phyloP scores from a whole-genome alignment of 1,140 invertebrate species.

The Apis florea region DNA sequence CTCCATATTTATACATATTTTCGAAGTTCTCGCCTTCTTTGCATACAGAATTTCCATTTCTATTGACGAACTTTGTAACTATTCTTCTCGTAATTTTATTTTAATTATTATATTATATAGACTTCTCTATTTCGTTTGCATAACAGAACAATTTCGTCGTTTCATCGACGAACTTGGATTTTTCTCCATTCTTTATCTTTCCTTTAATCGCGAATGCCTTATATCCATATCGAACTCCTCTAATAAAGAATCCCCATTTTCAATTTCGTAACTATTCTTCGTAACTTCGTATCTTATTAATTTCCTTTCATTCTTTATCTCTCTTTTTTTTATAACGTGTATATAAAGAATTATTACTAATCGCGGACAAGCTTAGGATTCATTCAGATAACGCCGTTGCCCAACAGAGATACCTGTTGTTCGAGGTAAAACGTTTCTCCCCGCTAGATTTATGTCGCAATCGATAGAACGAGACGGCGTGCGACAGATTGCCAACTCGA shows the following conservation, averaged over 20 bases:
- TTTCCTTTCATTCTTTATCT: too few relatives aligned
- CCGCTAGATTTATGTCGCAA: conserved; percentile 31
- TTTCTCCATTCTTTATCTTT: too few relatives aligned
- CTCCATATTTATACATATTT: background rate
- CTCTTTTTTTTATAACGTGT: too few relatives aligned
- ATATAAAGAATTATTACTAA: background rate
- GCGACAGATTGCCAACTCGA: conserved; percentile 12
- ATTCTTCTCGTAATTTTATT: background rate
- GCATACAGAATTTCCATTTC: background rate
- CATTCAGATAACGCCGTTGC: background rate
- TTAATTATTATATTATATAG: background rate
- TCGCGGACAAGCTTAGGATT: background rate
- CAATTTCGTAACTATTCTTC: too few relatives aligned
- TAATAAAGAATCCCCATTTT: too few relatives aligned
- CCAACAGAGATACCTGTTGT: conserved; percentile 11
- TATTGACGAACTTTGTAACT: background rate
- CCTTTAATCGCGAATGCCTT: too few relatives aligned
- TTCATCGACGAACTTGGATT: too few relatives aligned
- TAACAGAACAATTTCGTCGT: too few relatives aligned
- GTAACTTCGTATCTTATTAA: too few relatives aligned
- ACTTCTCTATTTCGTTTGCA: background rate
- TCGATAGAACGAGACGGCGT: conserved; percentile 13
- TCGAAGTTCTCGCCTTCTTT: background rate
- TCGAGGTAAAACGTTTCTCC: background rate
- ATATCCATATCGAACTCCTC: too few relatives aligned